Base-by-base conservation (phyloP, 2,888 invertebrate genomes). In the Epistrophe eligans region DNA sequence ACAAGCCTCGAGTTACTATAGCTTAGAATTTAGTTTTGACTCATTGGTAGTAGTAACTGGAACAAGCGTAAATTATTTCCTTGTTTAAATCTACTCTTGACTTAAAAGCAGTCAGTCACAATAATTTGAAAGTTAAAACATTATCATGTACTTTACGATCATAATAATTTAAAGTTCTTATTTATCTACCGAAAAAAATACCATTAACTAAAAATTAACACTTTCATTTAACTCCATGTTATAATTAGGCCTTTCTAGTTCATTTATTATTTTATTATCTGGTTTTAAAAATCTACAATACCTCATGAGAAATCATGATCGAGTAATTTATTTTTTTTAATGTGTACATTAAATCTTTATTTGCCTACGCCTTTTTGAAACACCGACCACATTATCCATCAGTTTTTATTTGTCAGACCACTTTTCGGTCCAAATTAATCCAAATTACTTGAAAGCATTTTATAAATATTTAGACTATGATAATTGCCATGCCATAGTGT, bases 371-470 rank as follows among this genome's bases (percentile, higher is more conserved):
- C 40, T 60, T 8, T 15, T 40, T 8, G 11, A 64, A 45, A 45
- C 17, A 43, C 64, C 64, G 11, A 45, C 17, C n/a, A 28, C 43
- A 64, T 19, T 8, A 43, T 5, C 0, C 15, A 66, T 48, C 45
- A 66, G 13, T 2, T 64, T 64, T 13, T 48, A 28, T 66, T 48
- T 35, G 10, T 32, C 24, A 13, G 6, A 19, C 9, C n/a, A 17
- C 35, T 17, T 60, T 70, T 52, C 5, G 4, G 0, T 11, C 24
- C 10, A 10, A 38, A 48, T 50, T 8, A 13, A 66, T 55, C 19
- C 15, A 40, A 66, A 24, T 11, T 19, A 52, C 58, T 67, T 40
- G 50, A 48, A 74, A 67, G 58, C 43, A 45, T n/a, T 76, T 67
- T 15, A 28, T 17, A 40, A 52, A 67, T 19, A 67, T 76, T 32